These are phyloP conservation scores for Cavia aperea DNA, from an alignment of 2,113 vertebrate species.

Conservation along the genomic window DNA sequence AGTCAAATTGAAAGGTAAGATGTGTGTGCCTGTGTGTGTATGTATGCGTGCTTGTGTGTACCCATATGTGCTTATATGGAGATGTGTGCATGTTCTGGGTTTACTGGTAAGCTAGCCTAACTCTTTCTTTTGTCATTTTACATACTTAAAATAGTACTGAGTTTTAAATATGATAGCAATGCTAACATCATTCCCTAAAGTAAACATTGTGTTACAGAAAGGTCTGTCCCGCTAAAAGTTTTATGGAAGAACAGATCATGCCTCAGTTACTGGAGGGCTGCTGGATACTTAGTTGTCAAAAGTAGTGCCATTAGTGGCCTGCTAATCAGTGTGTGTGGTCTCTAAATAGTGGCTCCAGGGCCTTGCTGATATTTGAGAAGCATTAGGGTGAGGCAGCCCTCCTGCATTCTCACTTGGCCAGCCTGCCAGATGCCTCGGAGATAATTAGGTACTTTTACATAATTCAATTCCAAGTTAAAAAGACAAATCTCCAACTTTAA, in stretches of 20 bases:
- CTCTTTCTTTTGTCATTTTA: background rate
- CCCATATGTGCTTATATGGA: background rate
- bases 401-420: background rate
- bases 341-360: background rate
- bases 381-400: background rate
- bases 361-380: background rate
- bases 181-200: background rate
- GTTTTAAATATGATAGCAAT: background rate
- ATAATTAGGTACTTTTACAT: slow-evolving; percentile 33
- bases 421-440: slow-evolving; percentile 15
- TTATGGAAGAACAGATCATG: background rate
- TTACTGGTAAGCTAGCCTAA: background rate
- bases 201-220: background rate
- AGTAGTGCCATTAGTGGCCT: background rate
- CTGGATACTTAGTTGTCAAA: slow-evolving; percentile 1
- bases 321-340: background rate
- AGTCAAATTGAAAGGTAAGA: background rate
- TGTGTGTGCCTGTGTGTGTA: background rate
- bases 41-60: background rate
- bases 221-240: background rate
- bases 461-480: slow-evolving; percentile 49
- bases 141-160: background rate
- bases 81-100: background rate
- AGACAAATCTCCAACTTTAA: slow-evolving; percentile 47
- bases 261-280: background rate